These are phyloP conservation scores for Nemotelus nigrinus DNA, from an alignment of 2,888 invertebrate genomes.

Conservation along the genomic window DNA sequence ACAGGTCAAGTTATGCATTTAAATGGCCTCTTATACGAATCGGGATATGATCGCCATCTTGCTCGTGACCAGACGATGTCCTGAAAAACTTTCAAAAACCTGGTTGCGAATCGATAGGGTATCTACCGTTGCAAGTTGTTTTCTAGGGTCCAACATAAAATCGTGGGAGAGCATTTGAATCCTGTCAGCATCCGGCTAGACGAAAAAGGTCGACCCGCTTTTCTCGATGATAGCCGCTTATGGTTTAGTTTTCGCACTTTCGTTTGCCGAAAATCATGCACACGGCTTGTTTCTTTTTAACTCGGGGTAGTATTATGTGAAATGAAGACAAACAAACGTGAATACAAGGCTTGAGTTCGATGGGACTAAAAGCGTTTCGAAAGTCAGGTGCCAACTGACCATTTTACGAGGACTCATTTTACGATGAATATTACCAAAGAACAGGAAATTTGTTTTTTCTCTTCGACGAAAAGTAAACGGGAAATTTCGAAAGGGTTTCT, in stretches of 20 bases:
- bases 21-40: slow-evolving; percentile 47
- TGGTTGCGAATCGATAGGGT: slow-evolving; percentile 10
- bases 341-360: neutral
- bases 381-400: neutral
- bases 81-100: slow-evolving; percentile 11
- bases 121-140: slow-evolving; percentile 6
- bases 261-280: neutral
- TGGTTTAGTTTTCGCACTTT: neutral
- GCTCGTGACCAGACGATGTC: neutral
- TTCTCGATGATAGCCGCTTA: slow-evolving; percentile 5
- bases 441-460: slow-evolving; percentile 27
- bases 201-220: neutral
- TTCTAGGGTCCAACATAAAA: neutral
- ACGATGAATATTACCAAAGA: slow-evolving; percentile 16
- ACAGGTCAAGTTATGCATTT: slow-evolving; percentile 50
- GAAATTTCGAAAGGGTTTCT: too few relatives aligned
- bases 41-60: slow-evolving; percentile 9
- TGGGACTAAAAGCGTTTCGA: neutral
- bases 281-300: neutral
- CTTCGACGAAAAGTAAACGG: too few relatives aligned
- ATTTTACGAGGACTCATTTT: slow-evolving; percentile 13
- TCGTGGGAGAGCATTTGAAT: slow-evolving; percentile 34
- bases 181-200: slow-evolving; percentile 27
- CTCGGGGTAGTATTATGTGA: too few relatives aligned
- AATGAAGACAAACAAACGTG: neutral